A percentile compares a stretch with the other conserved stretches of the same genome.
Evolutionary conservation across 2,888 invertebrate genomes (phyloP).

Genomic region (Elmis aenea): DNA sequence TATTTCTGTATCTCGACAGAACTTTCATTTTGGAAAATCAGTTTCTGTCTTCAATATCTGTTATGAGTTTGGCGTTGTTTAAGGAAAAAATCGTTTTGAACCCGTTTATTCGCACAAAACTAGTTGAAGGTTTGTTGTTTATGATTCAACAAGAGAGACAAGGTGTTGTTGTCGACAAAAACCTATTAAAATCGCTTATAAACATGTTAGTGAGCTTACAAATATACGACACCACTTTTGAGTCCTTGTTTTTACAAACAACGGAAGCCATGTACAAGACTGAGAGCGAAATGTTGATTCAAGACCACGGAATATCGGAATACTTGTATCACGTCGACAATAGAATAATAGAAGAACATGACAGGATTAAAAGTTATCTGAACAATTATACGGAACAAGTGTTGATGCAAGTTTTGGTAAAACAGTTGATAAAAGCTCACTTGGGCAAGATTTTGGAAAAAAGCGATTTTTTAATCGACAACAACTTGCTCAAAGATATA

Average conservation of each 20-base stretch:
- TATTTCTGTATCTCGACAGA: constrained; percentile 92
- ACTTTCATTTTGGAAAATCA: constrained; percentile 92
- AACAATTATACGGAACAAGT: constrained; percentile 84
- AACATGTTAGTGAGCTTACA: constrained; percentile 93
- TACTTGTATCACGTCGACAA: constrained; percentile 75
- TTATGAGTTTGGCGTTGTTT: constrained; percentile 90
- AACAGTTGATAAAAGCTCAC: constrained; percentile 84
- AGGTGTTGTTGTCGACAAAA: constrained; percentile 82
- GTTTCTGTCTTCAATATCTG: constrained; percentile 90
- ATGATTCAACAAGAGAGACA: constrained; percentile 86
- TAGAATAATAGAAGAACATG: constrained; percentile 84
- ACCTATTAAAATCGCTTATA: constrained; percentile 82
- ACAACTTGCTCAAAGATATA: constrained; percentile 77
- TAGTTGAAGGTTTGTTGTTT: constrained; percentile 82
- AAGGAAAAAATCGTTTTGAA: constrained; percentile 85
- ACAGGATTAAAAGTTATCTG: constrained; percentile 80
- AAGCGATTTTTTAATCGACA: constrained; percentile 85
- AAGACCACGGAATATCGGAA: constrained; percentile 81
- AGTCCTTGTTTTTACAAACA: constrained; percentile 78
- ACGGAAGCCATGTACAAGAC: constrained; percentile 85
- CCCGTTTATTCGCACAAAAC: constrained; percentile 75
- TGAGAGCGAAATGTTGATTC: constrained; percentile 84
- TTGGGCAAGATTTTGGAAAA: constrained; percentile 79
- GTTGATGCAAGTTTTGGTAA: constrained; percentile 80
- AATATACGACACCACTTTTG: constrained; percentile 80